Evolutionary conservation across 2,888 invertebrate species (phyloP).

Genomic region (Polietes domitor): DNA sequence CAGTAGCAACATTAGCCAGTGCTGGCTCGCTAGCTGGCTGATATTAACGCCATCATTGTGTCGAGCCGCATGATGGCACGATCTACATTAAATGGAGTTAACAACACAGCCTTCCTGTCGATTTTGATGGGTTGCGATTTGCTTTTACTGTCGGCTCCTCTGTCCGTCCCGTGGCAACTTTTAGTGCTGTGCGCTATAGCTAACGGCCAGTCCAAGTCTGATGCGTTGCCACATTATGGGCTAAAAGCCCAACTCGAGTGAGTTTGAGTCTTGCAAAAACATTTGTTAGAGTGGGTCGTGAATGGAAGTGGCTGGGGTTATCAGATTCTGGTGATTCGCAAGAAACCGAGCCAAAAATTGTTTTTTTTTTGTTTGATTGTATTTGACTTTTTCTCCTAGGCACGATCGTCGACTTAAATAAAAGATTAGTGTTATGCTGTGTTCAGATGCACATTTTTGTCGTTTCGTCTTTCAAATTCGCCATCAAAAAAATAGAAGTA

Average conservation of each 20-base stretch:
- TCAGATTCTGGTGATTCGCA: too few relatives aligned
- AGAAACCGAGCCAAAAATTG: too few relatives aligned
- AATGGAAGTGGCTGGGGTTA: too few relatives aligned
- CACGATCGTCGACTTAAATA: too few relatives aligned
- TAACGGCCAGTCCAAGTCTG: conserved; percentile 1
- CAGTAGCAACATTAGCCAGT: not conserved
- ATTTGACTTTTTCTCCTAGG: too few relatives aligned
- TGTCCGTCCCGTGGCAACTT: not conserved
- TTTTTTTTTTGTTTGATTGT: too few relatives aligned
- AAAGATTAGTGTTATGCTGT: too few relatives aligned
- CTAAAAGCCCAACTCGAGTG: conserved; percentile 11
- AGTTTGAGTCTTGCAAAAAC: conserved; percentile 47
- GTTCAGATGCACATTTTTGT: too few relatives aligned
- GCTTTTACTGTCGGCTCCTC: conserved; percentile 7
- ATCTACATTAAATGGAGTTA: conserved; percentile 16
- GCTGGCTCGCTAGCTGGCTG: not conserved
- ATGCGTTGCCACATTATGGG: conserved; percentile 38
- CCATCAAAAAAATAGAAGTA: too few relatives aligned
- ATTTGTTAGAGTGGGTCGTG: not conserved
- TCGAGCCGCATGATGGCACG: conserved; percentile 41
- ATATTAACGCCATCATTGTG: conserved; percentile 60
- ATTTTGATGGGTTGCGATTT: conserved; percentile 67
- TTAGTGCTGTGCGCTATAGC: not conserved
- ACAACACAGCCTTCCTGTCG: conserved; percentile 62
- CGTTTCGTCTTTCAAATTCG: too few relatives aligned